These are phyloP conservation scores for Tetragnatha montana DNA, from an alignment of 2,888 invertebrate species.

Conservation along the genomic window DNA sequence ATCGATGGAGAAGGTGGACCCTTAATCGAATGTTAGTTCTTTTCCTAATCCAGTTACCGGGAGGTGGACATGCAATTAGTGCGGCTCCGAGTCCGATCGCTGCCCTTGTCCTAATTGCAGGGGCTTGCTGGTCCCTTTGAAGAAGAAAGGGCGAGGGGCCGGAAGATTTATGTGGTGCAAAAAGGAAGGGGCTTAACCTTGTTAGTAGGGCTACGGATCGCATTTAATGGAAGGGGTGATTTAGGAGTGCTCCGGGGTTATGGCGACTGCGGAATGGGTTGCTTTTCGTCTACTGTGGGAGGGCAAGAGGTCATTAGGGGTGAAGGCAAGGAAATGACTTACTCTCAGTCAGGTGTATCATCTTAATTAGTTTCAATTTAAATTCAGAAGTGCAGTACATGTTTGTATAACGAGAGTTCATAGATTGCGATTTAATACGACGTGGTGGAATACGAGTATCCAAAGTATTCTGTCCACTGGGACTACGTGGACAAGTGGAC, in stretches of 20 bases:
- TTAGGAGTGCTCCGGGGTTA: conserved; percentile 33
- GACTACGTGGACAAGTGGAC: no score
- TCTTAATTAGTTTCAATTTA: no score
- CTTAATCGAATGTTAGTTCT: conserved; percentile 65
- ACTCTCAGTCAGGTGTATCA: no score
- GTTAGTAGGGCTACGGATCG: conserved; percentile 49
- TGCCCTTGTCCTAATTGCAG: conserved; percentile 52
- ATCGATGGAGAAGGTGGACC: conserved; percentile 46
- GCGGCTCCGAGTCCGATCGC: conserved; percentile 41
- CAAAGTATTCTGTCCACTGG: no score
- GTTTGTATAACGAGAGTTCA: no score
- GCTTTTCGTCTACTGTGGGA: not conserved
- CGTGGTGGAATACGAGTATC: no score
- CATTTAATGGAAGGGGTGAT: conserved; percentile 56
- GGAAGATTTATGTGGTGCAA: conserved; percentile 57
- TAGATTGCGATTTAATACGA: no score
- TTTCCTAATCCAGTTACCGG: conserved; percentile 59
- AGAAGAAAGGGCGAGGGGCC: conserved; percentile 40
- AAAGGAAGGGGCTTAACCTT: conserved; percentile 59
- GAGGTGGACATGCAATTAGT: conserved; percentile 62
- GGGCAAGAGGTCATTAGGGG: no score
- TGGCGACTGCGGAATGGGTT: conserved; percentile 6
- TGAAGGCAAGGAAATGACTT: no score
- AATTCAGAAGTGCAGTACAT: no score
- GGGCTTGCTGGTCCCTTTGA: conserved; percentile 23